These are phyloP conservation scores for Drosophila burlai DNA, from an alignment of 1,140 invertebrate genomes.

Conservation along the genomic window DNA sequence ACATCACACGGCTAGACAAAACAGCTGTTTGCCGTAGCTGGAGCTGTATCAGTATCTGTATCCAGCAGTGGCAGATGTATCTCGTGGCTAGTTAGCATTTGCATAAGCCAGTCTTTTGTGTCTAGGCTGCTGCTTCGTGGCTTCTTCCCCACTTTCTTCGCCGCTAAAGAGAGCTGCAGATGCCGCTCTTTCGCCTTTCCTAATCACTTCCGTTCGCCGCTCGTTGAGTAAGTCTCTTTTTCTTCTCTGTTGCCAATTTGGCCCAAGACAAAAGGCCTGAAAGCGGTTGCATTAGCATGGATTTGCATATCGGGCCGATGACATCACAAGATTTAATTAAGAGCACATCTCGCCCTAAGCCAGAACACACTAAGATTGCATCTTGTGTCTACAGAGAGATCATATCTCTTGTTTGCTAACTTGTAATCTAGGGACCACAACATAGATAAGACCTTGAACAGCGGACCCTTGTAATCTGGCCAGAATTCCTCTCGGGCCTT, in stretches of 20 bases:
- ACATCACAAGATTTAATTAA: slow-evolving; percentile 43
- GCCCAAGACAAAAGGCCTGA: slow-evolving; percentile 43
- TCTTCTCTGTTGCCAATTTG: slow-evolving; percentile 45
- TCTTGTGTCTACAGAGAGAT: neutral
- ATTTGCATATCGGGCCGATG: slow-evolving; percentile 48
- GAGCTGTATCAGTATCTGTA: slow-evolving; percentile 24
- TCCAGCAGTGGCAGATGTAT: slow-evolving; percentile 5
- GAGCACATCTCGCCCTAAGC: slow-evolving; percentile 2
- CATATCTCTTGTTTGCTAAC: slow-evolving; percentile 24
- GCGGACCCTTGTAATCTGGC: slow-evolving; percentile 25
- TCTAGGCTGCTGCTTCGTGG: slow-evolving; percentile 13
- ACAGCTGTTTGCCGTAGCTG: slow-evolving; percentile 52
- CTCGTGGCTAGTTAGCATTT: slow-evolving; percentile 54
- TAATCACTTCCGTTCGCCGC: slow-evolving; percentile 77
- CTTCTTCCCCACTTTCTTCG: slow-evolving; percentile 74
- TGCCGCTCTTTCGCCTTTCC: slow-evolving; percentile 53
- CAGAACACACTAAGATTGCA: slow-evolving; percentile 19
- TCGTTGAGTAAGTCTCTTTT: slow-evolving; percentile 62
- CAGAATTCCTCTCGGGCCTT: slow-evolving; percentile 22
- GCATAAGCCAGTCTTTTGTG: slow-evolving; percentile 76
- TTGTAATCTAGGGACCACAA: slow-evolving; percentile 35
- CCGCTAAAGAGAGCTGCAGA: slow-evolving; percentile 1
- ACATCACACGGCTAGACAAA: slow-evolving; percentile 65
- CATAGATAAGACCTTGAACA: slow-evolving; percentile 33
- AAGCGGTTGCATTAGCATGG: slow-evolving; percentile 36